Evolutionary conservation across 2,888 invertebrate genomes (phyloP), one percentile per base, ranked within the genome.

Genomic region (Drosophila acutilabella): DNA sequence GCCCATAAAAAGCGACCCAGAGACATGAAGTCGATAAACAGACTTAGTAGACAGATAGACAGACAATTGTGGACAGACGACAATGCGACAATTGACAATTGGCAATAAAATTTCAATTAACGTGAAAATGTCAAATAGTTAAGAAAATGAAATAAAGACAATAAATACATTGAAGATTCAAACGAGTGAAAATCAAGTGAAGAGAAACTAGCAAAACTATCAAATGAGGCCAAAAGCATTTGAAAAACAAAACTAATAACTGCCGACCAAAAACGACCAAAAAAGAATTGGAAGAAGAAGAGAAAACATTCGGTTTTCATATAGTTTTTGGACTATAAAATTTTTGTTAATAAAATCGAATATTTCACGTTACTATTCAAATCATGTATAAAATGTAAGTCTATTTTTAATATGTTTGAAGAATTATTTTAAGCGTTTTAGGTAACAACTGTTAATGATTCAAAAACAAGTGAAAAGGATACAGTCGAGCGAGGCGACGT

Each of bases 81-180:
- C 23, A 62, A 50, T 58, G 59, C 18, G 72, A 59, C 78, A 82
- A 84, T 84, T 78, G 81, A 77, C 85, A 82, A 83, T 82, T 80
- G 80, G 71, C 80, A 82, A 78, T 83, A 85, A 76, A 74, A 74
- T 69, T 79, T 74, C 84, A 84, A 81, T 84, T 78, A 80, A 67
- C 72, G 77, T 74, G 74, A 66, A 80, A 78, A 78, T 77, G 68
- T 60, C 68, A 72, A 68, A 68, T 48, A 62, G 45, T 26, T 42
- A 50, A 38, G 52, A 64, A 77, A 77, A 73, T 50, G 30, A 44
- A 62, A 64, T 56, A 65, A 47, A 74, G 18, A 58, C 56, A 62
- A 64, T 41, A 30, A 59, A 54, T 36, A 61, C 53, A 47, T 71
- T 47, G 20, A 54, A 42, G 40, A 26, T 42, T 30, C 18, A 18